These are phyloP conservation scores for Crotalus horridus DNA, from an alignment of 2,113 vertebrate genomes.

Conservation along the genomic window DNA sequence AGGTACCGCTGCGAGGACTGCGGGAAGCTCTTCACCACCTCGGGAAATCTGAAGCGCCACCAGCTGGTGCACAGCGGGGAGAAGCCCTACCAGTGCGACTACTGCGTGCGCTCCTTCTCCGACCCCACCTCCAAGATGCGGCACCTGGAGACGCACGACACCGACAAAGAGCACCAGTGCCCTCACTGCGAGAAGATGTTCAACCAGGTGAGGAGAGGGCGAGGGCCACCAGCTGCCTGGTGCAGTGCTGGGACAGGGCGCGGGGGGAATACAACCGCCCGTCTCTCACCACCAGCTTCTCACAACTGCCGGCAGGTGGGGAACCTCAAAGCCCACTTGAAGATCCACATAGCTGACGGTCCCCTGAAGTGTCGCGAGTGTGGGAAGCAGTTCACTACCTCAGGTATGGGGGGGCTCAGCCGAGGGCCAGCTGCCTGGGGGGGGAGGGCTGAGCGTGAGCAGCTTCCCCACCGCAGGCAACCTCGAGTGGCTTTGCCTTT, in stretches of 20 bases:
- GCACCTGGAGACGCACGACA: slow-evolving; percentile 94
- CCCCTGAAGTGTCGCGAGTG: slow-evolving; percentile 96
- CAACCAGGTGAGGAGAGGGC: slow-evolving; percentile 81
- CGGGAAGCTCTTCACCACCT: slow-evolving; percentile 94
- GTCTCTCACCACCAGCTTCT: neutral
- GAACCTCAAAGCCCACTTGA: slow-evolving; percentile 93
- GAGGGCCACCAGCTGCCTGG: too few species aligned
- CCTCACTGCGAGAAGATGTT: slow-evolving; percentile 96
- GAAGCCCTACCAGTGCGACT: slow-evolving; percentile 95
- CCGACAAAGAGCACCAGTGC: slow-evolving; percentile 93
- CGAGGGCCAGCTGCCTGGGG: neutral
- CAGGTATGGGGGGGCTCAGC: slow-evolving; percentile 68
- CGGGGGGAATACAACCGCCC: neutral
- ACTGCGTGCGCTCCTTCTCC: slow-evolving; percentile 91
- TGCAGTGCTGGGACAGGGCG: accelerated
- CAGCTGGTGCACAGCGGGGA: slow-evolving; percentile 96
- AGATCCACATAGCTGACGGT: slow-evolving; percentile 91
- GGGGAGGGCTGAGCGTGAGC: too few species aligned
- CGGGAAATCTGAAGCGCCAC: slow-evolving; percentile 95
- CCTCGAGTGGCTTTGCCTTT: too few species aligned
- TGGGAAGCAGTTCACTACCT: slow-evolving; percentile 97
- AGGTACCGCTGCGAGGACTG: slow-evolving; percentile 91
- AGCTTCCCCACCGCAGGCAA: neutral
- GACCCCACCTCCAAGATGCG: slow-evolving; percentile 98
- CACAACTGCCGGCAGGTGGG: slow-evolving; percentile 74